These are phyloP conservation scores for Eurytoma adleriae DNA, from an alignment of 2,888 invertebrate genomes.

Conservation along the genomic window DNA sequence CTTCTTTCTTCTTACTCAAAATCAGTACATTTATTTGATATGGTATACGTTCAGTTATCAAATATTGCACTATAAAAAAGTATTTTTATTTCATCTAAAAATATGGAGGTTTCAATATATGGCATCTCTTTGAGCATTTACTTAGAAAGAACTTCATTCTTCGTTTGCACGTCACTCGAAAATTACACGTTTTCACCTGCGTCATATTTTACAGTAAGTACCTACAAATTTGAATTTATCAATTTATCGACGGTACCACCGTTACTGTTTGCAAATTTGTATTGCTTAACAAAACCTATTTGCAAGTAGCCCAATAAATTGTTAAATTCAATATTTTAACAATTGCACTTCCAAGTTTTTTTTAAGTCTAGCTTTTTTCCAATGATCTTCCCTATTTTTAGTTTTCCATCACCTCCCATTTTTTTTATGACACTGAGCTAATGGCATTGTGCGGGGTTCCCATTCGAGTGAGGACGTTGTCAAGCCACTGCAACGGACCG, in stretches of 20 bases:
- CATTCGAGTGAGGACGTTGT: constrained; percentile 99
- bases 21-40: constrained; percentile 40
- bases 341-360: constrained; percentile 23
- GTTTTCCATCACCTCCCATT: neutral
- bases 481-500: constrained; percentile 98
- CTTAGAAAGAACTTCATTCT: constrained; percentile 10
- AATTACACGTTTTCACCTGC: neutral
- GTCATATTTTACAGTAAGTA: neutral
- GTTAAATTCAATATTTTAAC: neutral
- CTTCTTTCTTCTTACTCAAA: constrained; percentile 37
- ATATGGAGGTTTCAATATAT: constrained; percentile 29
- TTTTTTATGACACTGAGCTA: constrained; percentile 90
- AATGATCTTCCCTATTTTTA: neutral
- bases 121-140: constrained; percentile 38
- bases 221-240: too few relatives aligned
- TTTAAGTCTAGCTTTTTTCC: neutral
- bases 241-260: too few relatives aligned
- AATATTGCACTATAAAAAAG: constrained; percentile 48
- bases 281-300: neutral
- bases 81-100: constrained; percentile 19
- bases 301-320: too few relatives aligned
- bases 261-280: neutral
- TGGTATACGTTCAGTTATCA: constrained; percentile 31
- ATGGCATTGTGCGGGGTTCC: constrained; percentile 98
- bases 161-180: constrained; percentile 11